Evolutionary conservation across 2,797 vertebrate species (phyloP).

Genomic region (Sparidentex hasta): DNA sequence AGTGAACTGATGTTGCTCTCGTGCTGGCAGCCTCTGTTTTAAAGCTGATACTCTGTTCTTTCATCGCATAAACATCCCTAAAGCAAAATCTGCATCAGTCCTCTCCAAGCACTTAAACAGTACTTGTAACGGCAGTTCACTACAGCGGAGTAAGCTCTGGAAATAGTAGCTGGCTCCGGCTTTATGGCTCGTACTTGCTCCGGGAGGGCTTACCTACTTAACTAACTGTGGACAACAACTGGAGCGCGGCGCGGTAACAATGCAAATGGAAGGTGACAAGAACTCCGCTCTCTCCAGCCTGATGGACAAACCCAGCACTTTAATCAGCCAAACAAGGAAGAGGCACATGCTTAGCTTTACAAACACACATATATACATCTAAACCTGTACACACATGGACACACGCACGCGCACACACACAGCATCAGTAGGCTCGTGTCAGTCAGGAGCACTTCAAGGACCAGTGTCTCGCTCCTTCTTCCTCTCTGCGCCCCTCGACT

Average conservation of each 20-base stretch:
- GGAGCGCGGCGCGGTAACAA: constrained; percentile 35
- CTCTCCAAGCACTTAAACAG: constrained; percentile 21
- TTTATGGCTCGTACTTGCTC: constrained; percentile 33
- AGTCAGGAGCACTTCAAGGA: constrained; percentile 62
- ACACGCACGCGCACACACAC: neutral
- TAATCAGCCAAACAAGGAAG: constrained; percentile 72
- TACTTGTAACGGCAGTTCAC: constrained; percentile 18
- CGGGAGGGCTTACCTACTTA: constrained; percentile 43
- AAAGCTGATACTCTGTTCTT: constrained; percentile 15
- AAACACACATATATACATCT: constrained; percentile 44
- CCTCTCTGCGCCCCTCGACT: constrained; percentile 26
- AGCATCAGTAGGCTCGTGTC: constrained; percentile 41
- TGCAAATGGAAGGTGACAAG: constrained; percentile 70
- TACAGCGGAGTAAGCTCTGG: constrained; percentile 5
- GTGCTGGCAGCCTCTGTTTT: neutral
- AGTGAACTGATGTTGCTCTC: neutral
- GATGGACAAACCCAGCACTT: constrained; percentile 72
- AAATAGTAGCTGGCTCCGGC: constrained; percentile 25
- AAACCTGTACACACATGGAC: constrained; percentile 23
- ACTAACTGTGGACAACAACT: constrained; percentile 63
- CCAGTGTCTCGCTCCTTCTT: constrained; percentile 38
- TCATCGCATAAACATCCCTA: constrained; percentile 30
- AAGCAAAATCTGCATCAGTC: constrained; percentile 22
- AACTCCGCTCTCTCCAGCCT: constrained; percentile 51
- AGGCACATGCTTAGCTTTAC: constrained; percentile 55